Base-by-base conservation (phyloP, 1,140 invertebrate species). In the Mercenaria mercenaria region DNA sequence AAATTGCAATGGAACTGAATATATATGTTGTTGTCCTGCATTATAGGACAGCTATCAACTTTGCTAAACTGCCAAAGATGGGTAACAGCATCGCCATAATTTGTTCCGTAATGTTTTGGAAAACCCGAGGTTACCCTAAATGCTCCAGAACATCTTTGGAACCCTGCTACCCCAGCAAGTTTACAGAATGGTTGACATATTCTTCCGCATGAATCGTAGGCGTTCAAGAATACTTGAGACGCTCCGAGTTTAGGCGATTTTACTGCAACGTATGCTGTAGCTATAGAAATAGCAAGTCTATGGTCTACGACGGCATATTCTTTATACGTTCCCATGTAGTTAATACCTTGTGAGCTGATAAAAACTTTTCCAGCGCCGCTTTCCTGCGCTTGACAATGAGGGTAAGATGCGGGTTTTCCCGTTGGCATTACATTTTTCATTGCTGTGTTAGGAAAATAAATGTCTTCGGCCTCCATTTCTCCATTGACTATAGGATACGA, bases 261-360 rank as follows among this genome's bases (percentile, higher is more conserved):
- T 10, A 95, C 92, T 3, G 92, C 94, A 23, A 95, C 83, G 85
- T 94, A 94, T 0, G 93, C 92, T n/a, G 93, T 92, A 34, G 92
- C 88, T 23, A 93, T 91, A 0, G 94, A 94, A 6, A 93, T 92
- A 50, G 94, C 93, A 32, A 94, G 90, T 47, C 94, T 79, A 56
- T 93, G 91, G 72, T 95, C 94, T 41, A 94, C 90, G 37, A 95
- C 92, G 26, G 94, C 91, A 34, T 93, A 93, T 72, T 95, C 94
- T 59, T 92, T 93, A 85, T 95, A 95, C 15, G 72, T 86, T 0
- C 94, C 94, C 64, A 93, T 92, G 76, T 95, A 95, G 79, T 93
- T 94, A 13, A 94, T 83, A n/a, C 94, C 94, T 26, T 86, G 83
- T 29, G 94, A 93, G 32, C 90, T 90, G 50, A 95, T 74, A 67